phyloP scores from a whole-genome alignment of 2,113 vertebrate genomes.

The Puntigrus tetrazona region DNA sequence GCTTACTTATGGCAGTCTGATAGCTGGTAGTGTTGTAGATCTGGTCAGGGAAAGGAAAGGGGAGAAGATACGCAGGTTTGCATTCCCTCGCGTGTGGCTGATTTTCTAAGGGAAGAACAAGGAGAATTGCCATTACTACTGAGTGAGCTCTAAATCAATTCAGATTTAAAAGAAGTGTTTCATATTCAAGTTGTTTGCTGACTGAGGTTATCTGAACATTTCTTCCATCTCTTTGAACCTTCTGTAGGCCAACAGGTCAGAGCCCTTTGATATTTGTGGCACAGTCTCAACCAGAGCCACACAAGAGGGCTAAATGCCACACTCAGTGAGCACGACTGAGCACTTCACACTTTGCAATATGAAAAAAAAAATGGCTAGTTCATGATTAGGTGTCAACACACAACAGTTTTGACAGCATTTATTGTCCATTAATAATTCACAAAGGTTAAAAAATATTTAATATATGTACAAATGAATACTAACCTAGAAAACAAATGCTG shows the following conservation, averaged over 20 bases:
- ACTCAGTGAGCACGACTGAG: neutral
- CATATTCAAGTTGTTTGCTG: neutral
- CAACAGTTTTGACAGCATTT: neutral
- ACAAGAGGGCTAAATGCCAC: neutral
- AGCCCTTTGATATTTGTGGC: neutral
- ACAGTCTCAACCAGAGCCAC: neutral
- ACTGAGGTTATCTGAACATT: neutral
- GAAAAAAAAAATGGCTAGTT: neutral
- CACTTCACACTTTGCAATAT: neutral
- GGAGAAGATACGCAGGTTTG: conserved; percentile 87
- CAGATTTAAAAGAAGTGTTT: neutral
- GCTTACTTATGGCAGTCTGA: conserved; percentile 88
- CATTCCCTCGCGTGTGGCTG: conserved; percentile 86
- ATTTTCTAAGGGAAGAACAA: conserved; percentile 76
- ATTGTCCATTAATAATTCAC: neutral
- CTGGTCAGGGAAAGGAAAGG: conserved; percentile 84
- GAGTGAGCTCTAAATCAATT: neutral
- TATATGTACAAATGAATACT: neutral
- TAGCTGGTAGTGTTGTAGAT: conserved; percentile 86
- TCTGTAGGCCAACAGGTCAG: conserved; percentile 4
- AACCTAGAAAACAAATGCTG: neutral
- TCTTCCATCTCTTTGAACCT: neutral
- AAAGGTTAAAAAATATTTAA: neutral
- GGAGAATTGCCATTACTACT: neutral
- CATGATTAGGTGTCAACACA: neutral